Evolutionary conservation across 2,797 vertebrate genomes (phyloP), one percentile per base, ranked within the genome.

Genomic region (Muscicapa striata): DNA sequence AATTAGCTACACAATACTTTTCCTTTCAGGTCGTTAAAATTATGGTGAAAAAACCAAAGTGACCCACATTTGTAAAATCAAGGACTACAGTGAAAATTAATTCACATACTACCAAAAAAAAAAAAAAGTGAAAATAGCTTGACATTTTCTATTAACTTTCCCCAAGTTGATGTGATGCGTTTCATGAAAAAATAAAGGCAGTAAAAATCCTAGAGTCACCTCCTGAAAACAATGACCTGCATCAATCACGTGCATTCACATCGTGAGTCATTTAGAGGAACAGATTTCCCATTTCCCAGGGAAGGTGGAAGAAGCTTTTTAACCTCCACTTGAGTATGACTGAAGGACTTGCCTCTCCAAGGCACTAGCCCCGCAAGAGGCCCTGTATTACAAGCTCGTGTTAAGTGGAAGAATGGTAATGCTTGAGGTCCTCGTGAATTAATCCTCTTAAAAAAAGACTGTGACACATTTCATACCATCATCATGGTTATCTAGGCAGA

Each of bases 381-480:
- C 6, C 30, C 43, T 48, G n/a, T 11, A 5, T 45, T 69, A 43
- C 10, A 73, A 69, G 6, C 30, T 26, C 1, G 0, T 22, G 29
- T 48, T 59, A 76, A 59, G 36, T 0, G 1, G 18, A 62, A 54
- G 36, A 77, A 45, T 6, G 13, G 27, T 7, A 62, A 61, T 10
- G 17, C 15, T 43, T 62, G 45, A 76, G 38, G 23, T 76, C 34
- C n/a, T 52, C 11, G 46, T 40, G 18, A 84, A 82, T 34, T 14
- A 63, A 63, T 63, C 19, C 23, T 4, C 87, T 45, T 36, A 11
- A 40, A 72, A 76, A 52, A 38, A 22, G 11, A 13, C 15, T 40
- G 29, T 10, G 2, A 1, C 34, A 57, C 19, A 27, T 34, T 46
- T 52, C 1, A 0, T n/a, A 67, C 13, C 57, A 45, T 24, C 62